Percentiles rank a stretch among this genome's conserved stretches.
Evolutionary conservation across 2,113 vertebrate species (phyloP).

Genomic region (Ardeotis arabs): DNA sequence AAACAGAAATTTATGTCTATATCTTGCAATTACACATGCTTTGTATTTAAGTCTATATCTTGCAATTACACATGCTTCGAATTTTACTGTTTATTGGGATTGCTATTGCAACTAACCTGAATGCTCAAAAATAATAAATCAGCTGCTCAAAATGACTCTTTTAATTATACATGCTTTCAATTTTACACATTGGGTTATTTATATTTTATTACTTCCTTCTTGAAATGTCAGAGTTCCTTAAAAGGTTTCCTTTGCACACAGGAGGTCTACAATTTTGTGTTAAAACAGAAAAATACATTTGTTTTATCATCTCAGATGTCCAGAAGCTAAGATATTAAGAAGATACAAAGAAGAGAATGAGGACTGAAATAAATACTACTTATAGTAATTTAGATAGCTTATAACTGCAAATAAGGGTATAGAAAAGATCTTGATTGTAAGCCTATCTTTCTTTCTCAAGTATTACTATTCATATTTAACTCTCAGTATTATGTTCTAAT

Average conservation of each 20-base stretch:
- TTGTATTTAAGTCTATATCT: background rate
- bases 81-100: background rate
- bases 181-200: background rate
- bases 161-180: background rate
- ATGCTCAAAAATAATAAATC: background rate
- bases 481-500: background rate
- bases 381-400: background rate
- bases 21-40: background rate
- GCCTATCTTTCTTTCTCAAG: background rate
- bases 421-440: background rate
- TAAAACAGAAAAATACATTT: background rate
- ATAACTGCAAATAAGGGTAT: background rate
- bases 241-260: background rate
- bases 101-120: background rate
- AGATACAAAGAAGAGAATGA: background rate
- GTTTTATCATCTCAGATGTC: background rate
- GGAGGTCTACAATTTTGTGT: background rate
- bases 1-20: background rate
- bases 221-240: background rate
- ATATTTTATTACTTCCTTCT: background rate
- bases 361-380: background rate
- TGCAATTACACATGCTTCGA: background rate
- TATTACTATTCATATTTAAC: background rate
- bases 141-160: background rate
- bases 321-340: background rate